Evolutionary conservation across 2,113 vertebrate genomes (phyloP), one percentile per base, ranked within the genome.

Genomic region (Ophiodon elongatus): DNA sequence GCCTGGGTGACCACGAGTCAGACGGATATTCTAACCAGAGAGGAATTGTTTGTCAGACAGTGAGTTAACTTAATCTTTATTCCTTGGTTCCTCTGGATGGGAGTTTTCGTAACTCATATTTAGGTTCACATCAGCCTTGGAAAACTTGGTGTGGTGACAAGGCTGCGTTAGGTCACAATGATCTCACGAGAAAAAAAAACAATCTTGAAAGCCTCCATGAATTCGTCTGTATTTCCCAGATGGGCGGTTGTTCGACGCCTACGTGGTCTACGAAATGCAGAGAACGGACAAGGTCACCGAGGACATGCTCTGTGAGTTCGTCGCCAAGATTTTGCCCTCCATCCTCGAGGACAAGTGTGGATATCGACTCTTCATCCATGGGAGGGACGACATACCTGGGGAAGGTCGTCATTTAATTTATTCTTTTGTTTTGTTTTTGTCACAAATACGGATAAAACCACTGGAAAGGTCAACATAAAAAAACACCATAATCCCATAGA

Each of bases 281-380:
- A 41, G 31, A 2, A 3, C 45, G 9, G 86, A 93, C 64, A 84
- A 83, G n/a, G 60, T 4, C 39, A 66, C 78, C 0, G 88, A 91
- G 75, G 76, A 90, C 9, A 56, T 23, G 2, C 73, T 94, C 4
- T 62, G 13, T 41, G 15, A 37, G 8, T 95, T 96, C 27, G 25
- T 95, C 63, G 73, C 62, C 4, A 47, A 57, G 2, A 57, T 21
- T 71, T 76, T 95, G 23, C 91, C 92, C 0, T 71, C 72, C 0
- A 85, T 95, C n/a, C 93, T 95, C 1, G 95, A 96, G 57, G 67
- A 91, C 1, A 86, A 85, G 59, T 95, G 86, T 19, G 92, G 94
- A 59, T 96, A 94, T 83, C 92, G 81, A 31, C 94, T 96, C 31
- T 96, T 92, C 77, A 95, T 96, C 72, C 88, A 89, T 0, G 94